Conservation (phyloP, 2,797 vertebrate genomes). For the Phrynocephalus guinanensis region DNA sequence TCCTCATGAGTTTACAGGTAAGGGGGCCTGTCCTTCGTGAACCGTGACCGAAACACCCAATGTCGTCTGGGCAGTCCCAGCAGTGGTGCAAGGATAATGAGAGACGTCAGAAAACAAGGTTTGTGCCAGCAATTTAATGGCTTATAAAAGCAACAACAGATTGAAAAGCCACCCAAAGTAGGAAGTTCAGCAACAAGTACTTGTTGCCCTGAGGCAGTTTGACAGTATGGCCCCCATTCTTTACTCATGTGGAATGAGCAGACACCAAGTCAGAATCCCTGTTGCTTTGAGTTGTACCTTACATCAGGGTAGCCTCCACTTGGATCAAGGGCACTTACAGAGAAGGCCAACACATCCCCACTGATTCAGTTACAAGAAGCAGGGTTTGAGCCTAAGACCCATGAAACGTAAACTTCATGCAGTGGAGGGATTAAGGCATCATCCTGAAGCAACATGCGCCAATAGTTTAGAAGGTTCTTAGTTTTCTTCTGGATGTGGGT, state of each 20-base stretch:
- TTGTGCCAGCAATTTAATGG: not conserved
- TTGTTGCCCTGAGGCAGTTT: not conserved
- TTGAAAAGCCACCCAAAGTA: not conserved
- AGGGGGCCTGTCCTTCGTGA: constrained; percentile 38
- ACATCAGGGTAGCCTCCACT: too few species aligned
- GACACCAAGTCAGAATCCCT: too few species aligned
- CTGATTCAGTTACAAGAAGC: too few species aligned
- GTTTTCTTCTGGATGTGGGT: not conserved
- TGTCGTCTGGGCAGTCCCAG: too few species aligned
- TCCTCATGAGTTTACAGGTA: constrained; percentile 97
- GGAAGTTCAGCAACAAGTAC: not conserved
- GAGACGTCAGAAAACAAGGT: not conserved
- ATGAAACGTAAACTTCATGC: not conserved
- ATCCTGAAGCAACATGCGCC: not conserved
- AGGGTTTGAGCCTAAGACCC: not conserved
- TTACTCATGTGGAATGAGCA: not conserved
- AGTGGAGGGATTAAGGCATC: not conserved
- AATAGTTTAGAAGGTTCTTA: too few species aligned
- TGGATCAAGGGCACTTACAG: too few species aligned
- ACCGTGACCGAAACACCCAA: too few species aligned
- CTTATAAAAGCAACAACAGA: not conserved
- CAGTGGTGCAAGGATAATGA: not conserved
- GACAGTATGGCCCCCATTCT: not conserved
- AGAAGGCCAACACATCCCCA: too few species aligned
- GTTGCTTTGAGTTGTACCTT: too few species aligned